Evolutionary conservation across 2,113 vertebrate genomes (phyloP), one percentile per base, ranked within the genome.

Genomic region (Oryzias melastigma): DNA sequence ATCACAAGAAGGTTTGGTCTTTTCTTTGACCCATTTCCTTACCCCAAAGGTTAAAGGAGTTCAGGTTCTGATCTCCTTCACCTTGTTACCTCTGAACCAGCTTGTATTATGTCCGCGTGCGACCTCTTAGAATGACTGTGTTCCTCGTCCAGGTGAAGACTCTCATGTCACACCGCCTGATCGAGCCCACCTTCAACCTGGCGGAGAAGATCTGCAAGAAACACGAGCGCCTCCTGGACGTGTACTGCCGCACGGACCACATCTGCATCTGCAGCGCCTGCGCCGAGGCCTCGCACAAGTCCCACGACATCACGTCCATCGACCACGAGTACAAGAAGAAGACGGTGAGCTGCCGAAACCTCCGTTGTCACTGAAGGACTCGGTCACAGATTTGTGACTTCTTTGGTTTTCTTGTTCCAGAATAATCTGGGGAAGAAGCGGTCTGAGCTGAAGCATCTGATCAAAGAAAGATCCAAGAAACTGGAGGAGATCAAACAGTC

Each of bases 221-320:
- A 48, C 97, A 98, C 8, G 82, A 92, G 7, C 87, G 82, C 4
- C 90, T 91, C 0, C 88, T 97, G 73, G 93, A 95, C 45, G 77
- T 91, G 0, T 98, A 93, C 91, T 98, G 96, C 53, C 53, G 88
- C 76, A 91, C 90, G 0, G 94, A 98, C 73, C 90, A 86, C 63
- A 49, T 14, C 19, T 92, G 93, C 65, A 85, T 95, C 78, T 98
- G 96, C 89, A 73, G 80, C 0, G 35, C 80, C 29, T 98, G 97
- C 56, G 80, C 88, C 0, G 71, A 93, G 1, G n/a, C 5, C 49
- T 40, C 73, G 2, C 96, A 97, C 83, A 90, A 81, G 63, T 56
- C 5, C 3, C 97, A 99, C 66, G 87, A 85, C 2, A 56, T 84
- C 27, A 86, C 89, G 72, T 88, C 93, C 54, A 18, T 85, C 0